phyloP scores from a whole-genome alignment of 2,888 invertebrate genomes.

The Calliphora vomitoria region DNA sequence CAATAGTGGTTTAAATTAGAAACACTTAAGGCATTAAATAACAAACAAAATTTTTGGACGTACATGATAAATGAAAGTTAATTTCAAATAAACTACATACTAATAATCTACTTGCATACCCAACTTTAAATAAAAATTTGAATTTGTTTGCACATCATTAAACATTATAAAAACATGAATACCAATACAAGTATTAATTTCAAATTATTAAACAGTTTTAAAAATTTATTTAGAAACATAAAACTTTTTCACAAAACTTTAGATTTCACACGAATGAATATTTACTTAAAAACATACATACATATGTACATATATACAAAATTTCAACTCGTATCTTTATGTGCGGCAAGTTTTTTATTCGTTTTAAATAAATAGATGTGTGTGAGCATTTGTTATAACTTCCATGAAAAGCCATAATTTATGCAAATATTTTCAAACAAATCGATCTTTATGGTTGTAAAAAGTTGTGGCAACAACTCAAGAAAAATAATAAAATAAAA shows the following conservation, averaged over 20 bases:
- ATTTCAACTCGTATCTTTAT: not conserved
- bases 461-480: conserved; percentile 56
- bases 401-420: conserved; percentile 54
- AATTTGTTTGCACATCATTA: not conserved
- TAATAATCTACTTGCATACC: too few relatives aligned
- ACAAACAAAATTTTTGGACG: too few relatives aligned
- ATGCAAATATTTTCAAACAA: conserved; percentile 67
- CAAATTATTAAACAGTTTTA: conserved; percentile 3
- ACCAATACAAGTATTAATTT: not conserved
- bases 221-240: not conserved
- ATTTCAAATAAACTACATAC: too few relatives aligned
- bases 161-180: not conserved
- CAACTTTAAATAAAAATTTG: too few relatives aligned
- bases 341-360: not conserved
- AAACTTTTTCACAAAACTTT: conserved; percentile 12
- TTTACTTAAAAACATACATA: not conserved
- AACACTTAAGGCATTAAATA: too few relatives aligned
- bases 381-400: conserved; percentile 23
- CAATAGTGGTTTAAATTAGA: too few relatives aligned
- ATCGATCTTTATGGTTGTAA: conserved; percentile 70
- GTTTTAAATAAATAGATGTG: not conserved
- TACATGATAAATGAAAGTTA: too few relatives aligned
- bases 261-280: conserved; percentile 16
- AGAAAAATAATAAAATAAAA: conserved; percentile 37
- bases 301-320: not conserved